Evolutionary conservation across 2,797 vertebrate genomes (phyloP), one percentile per base, ranked within the genome.

Genomic region (Arctocebus calabarensis): DNA sequence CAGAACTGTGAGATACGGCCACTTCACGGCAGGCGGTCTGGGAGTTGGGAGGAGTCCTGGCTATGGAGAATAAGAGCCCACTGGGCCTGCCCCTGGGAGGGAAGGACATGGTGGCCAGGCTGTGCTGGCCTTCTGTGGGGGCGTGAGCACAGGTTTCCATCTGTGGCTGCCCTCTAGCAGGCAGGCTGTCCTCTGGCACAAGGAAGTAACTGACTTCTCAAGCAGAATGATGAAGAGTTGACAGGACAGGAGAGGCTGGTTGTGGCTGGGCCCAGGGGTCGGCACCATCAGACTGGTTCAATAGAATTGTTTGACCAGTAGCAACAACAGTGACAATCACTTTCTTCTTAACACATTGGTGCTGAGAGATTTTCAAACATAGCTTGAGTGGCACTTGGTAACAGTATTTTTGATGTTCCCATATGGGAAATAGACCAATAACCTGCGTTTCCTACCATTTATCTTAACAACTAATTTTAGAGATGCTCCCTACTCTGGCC

Each of bases 401-500:
- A 82, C 4, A 2, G 10, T 25, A 73, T 11, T 77, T 48, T 25
- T 25, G 73, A 83, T 40, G 77, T 13, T 27, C 66, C 43, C 40
- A 37, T 32, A 48, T 0, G 70, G 37, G 85, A 62, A 37, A n/a
- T 0, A 87, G 68, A 70, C 7, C 75, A 34, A 37, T 0, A 11
- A 37, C 29, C 25, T 37, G 23, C 32, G 14, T 48, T 78, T 77
- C 40, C 32, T 32, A 45, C 17, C 16, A 64, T 25, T 29, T 75
- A 59, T 20, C 23, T 62, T 14, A 82, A 82, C 12, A 25, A 37
- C 73, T 77, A 37, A 12, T 73, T 32, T 79, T 37, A 48, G 70
- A 55, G 34, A 27, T 0, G 0, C 16, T 87, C 7, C 2, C 0
- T 2, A 5, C 40, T 37, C 9, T 1, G 34, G 37, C 0, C 83